Conservation (phyloP, 1,140 invertebrate species). For the Caenorhabditis latens region DNA sequence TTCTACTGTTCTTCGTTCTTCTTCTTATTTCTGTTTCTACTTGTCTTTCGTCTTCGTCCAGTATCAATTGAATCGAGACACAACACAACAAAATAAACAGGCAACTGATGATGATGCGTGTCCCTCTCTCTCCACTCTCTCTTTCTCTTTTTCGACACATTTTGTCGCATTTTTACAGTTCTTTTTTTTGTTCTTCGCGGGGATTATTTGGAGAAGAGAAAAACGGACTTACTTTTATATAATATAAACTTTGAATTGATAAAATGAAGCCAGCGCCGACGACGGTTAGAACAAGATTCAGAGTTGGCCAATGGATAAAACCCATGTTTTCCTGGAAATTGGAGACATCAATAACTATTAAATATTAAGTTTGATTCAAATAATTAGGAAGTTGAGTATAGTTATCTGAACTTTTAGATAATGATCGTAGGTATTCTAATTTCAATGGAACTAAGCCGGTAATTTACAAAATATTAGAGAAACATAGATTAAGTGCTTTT, state of each 20-base stretch:
- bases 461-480: too few relatives aligned
- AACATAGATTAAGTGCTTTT: too few relatives aligned
- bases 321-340: constrained; percentile 20
- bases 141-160: background rate
- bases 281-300: constrained; percentile 28
- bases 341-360: background rate
- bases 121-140: background rate
- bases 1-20: background rate
- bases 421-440: too few relatives aligned
- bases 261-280: constrained; percentile 40
- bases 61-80: constrained; percentile 27
- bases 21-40: background rate
- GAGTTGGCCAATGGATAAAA: background rate
- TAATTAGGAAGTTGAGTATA: too few relatives aligned
- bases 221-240: background rate
- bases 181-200: background rate
- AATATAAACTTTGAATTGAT: constrained; percentile 43
- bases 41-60: background rate
- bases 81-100: constrained; percentile 32
- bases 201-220: background rate
- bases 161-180: background rate
- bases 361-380: too few relatives aligned
- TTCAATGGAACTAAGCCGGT: too few relatives aligned
- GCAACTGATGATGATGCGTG: constrained; percentile 5
- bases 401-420: too few relatives aligned